Conservation (phyloP, 1,140 invertebrate species). For the Parasteatoda tepidariorum region DNA sequence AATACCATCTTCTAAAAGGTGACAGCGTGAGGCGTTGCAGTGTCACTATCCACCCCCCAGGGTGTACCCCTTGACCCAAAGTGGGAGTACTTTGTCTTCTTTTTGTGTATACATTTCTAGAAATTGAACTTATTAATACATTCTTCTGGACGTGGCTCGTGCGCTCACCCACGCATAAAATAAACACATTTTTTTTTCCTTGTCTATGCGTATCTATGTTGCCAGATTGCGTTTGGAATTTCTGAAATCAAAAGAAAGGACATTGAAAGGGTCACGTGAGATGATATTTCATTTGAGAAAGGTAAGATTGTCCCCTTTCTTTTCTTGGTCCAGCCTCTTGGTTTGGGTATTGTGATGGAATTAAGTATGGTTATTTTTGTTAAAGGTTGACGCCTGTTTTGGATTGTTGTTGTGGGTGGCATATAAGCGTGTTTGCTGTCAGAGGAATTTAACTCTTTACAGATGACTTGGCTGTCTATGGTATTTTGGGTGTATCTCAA, state of each 20-base stretch:
- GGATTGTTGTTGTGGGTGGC: not conserved
- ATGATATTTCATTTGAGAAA: constrained; percentile 16
- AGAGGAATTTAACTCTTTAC: not conserved
- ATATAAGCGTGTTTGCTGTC: not conserved
- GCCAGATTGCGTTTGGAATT: not conserved
- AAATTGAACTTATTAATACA: constrained; percentile 29
- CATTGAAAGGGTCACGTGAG: not conserved
- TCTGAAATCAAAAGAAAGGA: not conserved
- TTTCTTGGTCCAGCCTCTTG: not conserved
- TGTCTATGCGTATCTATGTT: not conserved
- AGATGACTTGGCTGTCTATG: not conserved
- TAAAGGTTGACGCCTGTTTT: not conserved
- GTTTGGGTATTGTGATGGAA: not conserved
- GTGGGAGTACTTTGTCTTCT: constrained; percentile 12
- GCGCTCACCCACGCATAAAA: not conserved
- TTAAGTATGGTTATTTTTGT: not conserved
- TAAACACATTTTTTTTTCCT: not conserved
- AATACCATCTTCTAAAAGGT: not conserved
- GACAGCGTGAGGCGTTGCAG: constrained; percentile 12
- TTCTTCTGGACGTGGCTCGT: not conserved
- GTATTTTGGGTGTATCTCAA: not conserved
- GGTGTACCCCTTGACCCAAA: not conserved
- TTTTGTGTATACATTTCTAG: not conserved
- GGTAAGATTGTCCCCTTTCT: not conserved
- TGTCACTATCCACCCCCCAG: not conserved